Evolutionary conservation across 2,797 vertebrate genomes (phyloP), one percentile per base, ranked within the genome.

Genomic region (Danio kyathit): DNA sequence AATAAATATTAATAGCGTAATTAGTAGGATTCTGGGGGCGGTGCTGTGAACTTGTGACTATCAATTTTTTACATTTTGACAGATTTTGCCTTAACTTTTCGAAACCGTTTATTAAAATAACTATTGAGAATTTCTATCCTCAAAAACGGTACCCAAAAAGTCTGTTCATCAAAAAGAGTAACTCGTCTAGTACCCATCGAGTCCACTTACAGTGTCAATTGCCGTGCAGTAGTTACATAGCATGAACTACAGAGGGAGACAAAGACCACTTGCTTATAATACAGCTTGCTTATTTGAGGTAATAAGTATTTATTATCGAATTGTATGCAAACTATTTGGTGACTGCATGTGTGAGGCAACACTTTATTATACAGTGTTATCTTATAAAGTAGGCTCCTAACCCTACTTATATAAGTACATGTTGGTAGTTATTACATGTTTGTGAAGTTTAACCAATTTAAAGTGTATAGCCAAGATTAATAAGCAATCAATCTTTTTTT

Each of bases 211-310:
- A 29, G 29, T n/a, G n/a, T 29, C 29, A 29, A 29, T 29, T 29
- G 29, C 29, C 1, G 29, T 29, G 29, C 3, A 29, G 57, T 19
- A 72, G 17, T 63, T 29, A n/a, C 11, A 19, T 5, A 17, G 17
- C 51, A 5, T 48, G 14, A 59, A 8, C 80, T 63, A 21, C 14
- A 74, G 82, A 74, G 48, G 79, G 82, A 65, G 75, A 44, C 82
- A 67, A n/a, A 76, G 29, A 40, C 51, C 56, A 69, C 17, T 38
- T 5, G n/a, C 56, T 14, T 13, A 56, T 38, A 6, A 38, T 11
- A n/a, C n/a, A 41, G 38, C 13, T 16, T 65, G 8, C 17, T 48
- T 13, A 61, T 40, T 49, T 41, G 2, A 1, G 2, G 21, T 10
- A 17, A 12, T 60, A 8, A 0, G 46, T 29, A n/a, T 74, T 48